Base-by-base conservation (phyloP, 1,140 invertebrate species). In the Tachypleus tridentatus region DNA sequence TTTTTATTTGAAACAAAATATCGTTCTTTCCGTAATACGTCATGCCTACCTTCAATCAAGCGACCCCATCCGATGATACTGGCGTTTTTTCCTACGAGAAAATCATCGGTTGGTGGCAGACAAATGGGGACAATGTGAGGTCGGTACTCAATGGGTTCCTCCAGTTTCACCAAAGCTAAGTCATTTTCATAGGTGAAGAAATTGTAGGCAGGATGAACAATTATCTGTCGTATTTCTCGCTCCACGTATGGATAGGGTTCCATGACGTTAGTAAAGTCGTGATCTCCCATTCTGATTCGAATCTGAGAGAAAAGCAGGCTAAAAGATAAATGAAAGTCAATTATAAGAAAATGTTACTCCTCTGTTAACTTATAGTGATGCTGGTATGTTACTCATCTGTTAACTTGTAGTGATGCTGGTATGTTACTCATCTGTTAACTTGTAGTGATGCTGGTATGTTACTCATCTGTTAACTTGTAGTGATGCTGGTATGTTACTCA, bases 11-110 rank as follows among this genome's bases (percentile, higher is more conserved):
- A 29, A 1, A 29, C 0, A 29, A 29, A 29, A 29, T 29, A 29
- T 29, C 29, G 29, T 29, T 29, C 29, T 29, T 29, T 29, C 29
- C 2, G 29, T 29, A 29, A 29, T 29, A 29, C 29, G 29, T 29
- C 29, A 29, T 29, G 29, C 5, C 58, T 57, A 73, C 88, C 87
- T 83, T 94, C 91, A 71, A 92, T 93, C 3, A 95, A 82, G 71
- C 91, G 78, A 9, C 93, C 92, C 93, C 91, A 95, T 65, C 93
- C 93, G 4, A 92, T 94, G 61, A 95, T 91, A 70, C 85, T 87
- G 7, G 90, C 92, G 0, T 87, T 92, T 66, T 85, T 84, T 0
- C 91, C 91, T 3, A 93, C 86, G 70, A 88, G 91, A 71, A 85
- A 64, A 51, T 73, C 85, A 64, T 90, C 88, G 73, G 92, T 89